phyloP scores from a whole-genome alignment of 2,888 invertebrate species.

The Bellardia bayeri region DNA sequence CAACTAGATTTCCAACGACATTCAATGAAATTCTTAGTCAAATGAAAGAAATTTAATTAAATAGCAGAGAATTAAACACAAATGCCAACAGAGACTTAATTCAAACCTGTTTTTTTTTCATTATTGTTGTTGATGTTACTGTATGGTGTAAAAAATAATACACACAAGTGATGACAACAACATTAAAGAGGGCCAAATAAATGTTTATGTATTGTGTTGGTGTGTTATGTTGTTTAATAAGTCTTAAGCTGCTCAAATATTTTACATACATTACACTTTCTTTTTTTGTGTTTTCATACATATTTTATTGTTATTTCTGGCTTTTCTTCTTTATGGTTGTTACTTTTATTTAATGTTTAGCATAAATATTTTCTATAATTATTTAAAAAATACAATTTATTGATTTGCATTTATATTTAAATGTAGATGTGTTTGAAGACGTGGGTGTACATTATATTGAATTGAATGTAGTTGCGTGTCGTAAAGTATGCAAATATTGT shows the following conservation, averaged over 20 bases:
- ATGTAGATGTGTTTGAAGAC: not conserved
- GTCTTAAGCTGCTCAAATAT: constrained; percentile 9
- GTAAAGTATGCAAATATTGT: constrained; percentile 27
- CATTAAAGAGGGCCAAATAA: not conserved
- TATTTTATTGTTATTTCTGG: not conserved
- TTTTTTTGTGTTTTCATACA: not conserved
- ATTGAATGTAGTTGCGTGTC: not conserved
- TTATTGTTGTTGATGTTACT: not conserved
- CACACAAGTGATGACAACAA: not conserved
- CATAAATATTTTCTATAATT: not conserved
- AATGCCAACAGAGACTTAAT: not conserved
- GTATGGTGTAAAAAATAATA: not conserved
- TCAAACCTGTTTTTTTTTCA: not conserved
- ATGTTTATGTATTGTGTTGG: not conserved
- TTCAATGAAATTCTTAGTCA: too few species aligned
- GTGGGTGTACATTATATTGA: not conserved
- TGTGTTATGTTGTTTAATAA: constrained; percentile 7
- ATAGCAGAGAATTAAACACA: not conserved
- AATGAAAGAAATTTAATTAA: too few species aligned
- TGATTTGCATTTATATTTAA: constrained; percentile 8
- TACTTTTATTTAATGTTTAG: not conserved
- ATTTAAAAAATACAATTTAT: constrained; percentile 18
- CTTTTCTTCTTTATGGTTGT: not conserved
- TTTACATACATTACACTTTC: constrained; percentile 3
- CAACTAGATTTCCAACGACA: too few species aligned